These are phyloP conservation scores for Actinia equina DNA, from an alignment of 64 coral and sea anemone genomes.

Conservation along the genomic window DNA sequence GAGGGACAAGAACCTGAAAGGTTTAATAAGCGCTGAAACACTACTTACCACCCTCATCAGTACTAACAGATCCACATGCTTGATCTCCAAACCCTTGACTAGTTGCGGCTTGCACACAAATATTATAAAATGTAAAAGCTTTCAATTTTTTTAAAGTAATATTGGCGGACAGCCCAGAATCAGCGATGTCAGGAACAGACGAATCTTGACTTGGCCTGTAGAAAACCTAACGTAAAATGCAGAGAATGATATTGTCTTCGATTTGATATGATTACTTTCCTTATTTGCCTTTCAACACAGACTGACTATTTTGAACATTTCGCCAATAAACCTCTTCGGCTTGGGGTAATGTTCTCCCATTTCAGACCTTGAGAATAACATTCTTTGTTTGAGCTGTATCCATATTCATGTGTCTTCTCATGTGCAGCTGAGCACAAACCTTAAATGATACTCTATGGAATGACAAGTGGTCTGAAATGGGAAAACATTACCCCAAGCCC, in stretches of 20 bases:
- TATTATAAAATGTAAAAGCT: constrained; percentile 44
- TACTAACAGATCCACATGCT: constrained; percentile 10
- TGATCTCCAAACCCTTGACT: constrained; percentile 32
- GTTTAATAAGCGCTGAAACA: too few relatives aligned
- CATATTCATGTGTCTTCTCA: too few relatives aligned
- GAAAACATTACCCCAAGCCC: too few relatives aligned
- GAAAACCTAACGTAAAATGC: constrained; percentile 21
- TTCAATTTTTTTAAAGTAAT: constrained; percentile 3
- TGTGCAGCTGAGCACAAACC: too few relatives aligned
- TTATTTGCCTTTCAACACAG: not conserved
- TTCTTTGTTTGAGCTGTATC: too few relatives aligned
- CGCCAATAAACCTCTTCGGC: too few relatives aligned
- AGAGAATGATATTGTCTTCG: too few relatives aligned
- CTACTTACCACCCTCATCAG: constrained; percentile 66
- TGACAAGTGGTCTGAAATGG: too few relatives aligned
- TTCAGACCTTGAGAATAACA: too few relatives aligned
- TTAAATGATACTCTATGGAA: too few relatives aligned
- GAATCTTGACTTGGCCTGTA: not conserved
- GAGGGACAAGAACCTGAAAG: too few relatives aligned
- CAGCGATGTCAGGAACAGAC: not conserved
- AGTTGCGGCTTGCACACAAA: constrained; percentile 46
- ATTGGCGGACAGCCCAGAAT: not conserved
- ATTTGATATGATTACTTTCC: not conserved
- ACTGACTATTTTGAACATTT: not conserved
- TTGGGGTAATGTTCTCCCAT: too few relatives aligned